These are phyloP conservation scores for Eupelmus urozonus DNA, from an alignment of 2,888 invertebrate species.

Conservation along the genomic window DNA sequence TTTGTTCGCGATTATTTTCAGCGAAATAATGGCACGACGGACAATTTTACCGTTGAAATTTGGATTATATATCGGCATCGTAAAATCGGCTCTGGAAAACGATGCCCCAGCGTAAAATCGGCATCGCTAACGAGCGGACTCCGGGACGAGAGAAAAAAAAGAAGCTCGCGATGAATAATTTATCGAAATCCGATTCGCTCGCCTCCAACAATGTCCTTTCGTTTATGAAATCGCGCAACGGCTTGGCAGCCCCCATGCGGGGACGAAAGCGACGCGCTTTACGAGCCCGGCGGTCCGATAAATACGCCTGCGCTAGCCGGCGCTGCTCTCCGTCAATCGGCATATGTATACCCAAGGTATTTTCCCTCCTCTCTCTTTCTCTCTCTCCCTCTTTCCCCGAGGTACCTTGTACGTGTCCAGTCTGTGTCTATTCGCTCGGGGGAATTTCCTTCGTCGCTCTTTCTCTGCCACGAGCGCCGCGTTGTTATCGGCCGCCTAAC, in stretches of 20 bases:
- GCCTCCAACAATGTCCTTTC: slow-evolving; percentile 2
- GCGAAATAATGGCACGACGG: too few relatives aligned
- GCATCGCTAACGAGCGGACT: slow-evolving; percentile 3
- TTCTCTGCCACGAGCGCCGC: too few relatives aligned
- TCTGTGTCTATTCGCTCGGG: too few relatives aligned
- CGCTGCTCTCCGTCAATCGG: background rate
- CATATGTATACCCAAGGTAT: background rate
- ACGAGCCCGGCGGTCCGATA: background rate
- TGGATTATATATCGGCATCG: slow-evolving; percentile 27
- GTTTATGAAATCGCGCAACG: slow-evolving; percentile 19
- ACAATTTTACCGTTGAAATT: slow-evolving; percentile 36
- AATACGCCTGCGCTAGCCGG: background rate
- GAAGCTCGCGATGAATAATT: slow-evolving; percentile 41
- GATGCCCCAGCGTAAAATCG: slow-evolving; percentile 17
- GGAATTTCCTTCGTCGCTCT: background rate
- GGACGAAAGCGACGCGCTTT: slow-evolving; percentile 17
- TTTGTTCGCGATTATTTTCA: too few relatives aligned
- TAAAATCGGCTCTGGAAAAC: background rate
- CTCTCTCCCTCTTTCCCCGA: background rate
- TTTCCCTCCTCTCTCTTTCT: background rate
- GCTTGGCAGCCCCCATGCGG: too few relatives aligned
- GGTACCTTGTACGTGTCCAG: background rate
- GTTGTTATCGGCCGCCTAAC: too few relatives aligned
- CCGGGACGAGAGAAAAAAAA: background rate
- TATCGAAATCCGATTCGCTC: slow-evolving; percentile 37